Evolutionary conservation across 92 coral and sea anemone genomes (phyloP), one percentile per base, ranked within the genome.

Genomic region (Epizoanthus illoricatus): DNA sequence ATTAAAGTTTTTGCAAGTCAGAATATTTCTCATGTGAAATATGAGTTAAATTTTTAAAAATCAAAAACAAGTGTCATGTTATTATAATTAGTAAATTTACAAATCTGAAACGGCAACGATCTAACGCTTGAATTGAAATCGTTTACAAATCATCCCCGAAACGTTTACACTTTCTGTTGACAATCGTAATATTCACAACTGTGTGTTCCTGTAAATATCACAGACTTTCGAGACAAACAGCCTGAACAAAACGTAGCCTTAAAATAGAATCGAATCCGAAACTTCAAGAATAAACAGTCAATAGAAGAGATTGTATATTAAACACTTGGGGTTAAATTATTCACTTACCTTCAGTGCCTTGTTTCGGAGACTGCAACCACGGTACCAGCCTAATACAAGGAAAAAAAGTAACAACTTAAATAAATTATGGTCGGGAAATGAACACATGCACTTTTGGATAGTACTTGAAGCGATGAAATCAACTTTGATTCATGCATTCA

Each of bases 341-440:
- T 20, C 61, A 45, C 91, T 80, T 60, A 94, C 99, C 88, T 97
- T 97, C 36, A 88, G 73, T 19, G 96, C 69, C 71, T 94, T 97
- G 76, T 92, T 94, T 45, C 97, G 90, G 7, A 91, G 75, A 59
- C 87, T 80, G 20, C 98, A 94, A 8, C 99, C 99, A 5, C 93
- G 84, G 87, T 91, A 97, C 99, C 99, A 97, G 41, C 98, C 99
- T 97, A 85, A 5, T 21, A n/a, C 18, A 59, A 15, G 36, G n/a
- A n/a, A 11, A 5, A 52, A 23, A 68, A 49, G 2, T 58, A 6
- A 59, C 21, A 54, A 18, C n/a, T 59, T 45, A 65, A 65, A 20
- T 11, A 52, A 52, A 52, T 13, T 52, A 52, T 28, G 36, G 28
- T 65, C 11, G 70, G 15, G 70, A 65, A 20, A 65, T 20, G 70